Percentiles rank a stretch among this genome's conserved stretches.
phyloP scores from a whole-genome alignment of 2,797 vertebrate species.

The Characodon lateralis region DNA sequence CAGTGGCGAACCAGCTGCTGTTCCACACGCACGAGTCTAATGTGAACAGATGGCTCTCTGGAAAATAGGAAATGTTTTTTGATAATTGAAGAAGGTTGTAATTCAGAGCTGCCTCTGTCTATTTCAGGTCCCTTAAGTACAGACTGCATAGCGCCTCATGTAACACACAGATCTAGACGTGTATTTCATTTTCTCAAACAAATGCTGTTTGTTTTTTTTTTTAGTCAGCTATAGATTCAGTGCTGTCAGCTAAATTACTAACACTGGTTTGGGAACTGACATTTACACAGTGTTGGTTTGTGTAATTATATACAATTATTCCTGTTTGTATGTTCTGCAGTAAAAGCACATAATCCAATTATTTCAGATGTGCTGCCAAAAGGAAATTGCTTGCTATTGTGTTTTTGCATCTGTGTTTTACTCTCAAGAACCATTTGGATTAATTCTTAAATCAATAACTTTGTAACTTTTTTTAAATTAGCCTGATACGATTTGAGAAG shows the following conservation, averaged over 20 bases:
- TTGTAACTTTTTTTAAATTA: conserved; percentile 9
- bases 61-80: conserved; percentile 69
- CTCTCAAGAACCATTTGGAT: conserved; percentile 17
- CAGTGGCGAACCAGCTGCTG: conserved; percentile 39
- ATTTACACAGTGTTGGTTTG: conserved; percentile 25
- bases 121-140: conserved; percentile 71
- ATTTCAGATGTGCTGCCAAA: conserved; percentile 40
- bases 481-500: conserved; percentile 28
- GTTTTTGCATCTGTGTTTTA: conserved; percentile 13
- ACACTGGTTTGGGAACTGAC: conserved; percentile 20
- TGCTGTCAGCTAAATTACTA: conserved; percentile 13
- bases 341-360: conserved; percentile 25
- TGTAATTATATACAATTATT: conserved; percentile 21
- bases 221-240: conserved; percentile 19
- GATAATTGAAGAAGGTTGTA: conserved; percentile 74
- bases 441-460: conserved; percentile 39
- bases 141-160: conserved; percentile 39
- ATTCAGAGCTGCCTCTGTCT: conserved; percentile 69
- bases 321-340: conserved; percentile 13
- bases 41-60: conserved; percentile 56
- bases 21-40: conserved; percentile 31
- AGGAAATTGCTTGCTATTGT: conserved; percentile 9
- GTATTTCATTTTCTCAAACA: conserved; percentile 50
- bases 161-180: conserved; percentile 33
- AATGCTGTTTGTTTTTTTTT: conserved; percentile 13